These are phyloP conservation scores for Nematolebias whitei DNA, from an alignment of 2,113 vertebrate species.

Conservation along the genomic window DNA sequence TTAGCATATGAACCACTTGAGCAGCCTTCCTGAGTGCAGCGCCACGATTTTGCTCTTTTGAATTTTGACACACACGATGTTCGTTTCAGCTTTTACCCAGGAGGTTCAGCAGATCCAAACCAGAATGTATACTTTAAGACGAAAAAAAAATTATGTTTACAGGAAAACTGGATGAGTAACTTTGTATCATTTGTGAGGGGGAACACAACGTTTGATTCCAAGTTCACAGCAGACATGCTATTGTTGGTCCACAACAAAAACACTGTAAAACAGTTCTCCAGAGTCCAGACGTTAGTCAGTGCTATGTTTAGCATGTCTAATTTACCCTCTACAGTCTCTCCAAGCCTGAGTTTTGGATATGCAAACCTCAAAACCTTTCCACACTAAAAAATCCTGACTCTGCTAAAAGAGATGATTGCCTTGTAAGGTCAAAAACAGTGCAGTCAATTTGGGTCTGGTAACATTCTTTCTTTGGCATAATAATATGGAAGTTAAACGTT, in stretches of 20 bases:
- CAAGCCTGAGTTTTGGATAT: slow-evolving; percentile 11
- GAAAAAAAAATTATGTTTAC: neutral
- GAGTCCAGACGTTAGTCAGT: slow-evolving; percentile 23
- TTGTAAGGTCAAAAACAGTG: slow-evolving; percentile 57
- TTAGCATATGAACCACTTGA: slow-evolving; percentile 21
- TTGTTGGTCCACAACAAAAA: slow-evolving; percentile 29
- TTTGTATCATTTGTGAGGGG: slow-evolving; percentile 16
- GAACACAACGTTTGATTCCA: neutral
- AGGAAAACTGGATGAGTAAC: slow-evolving; percentile 1
- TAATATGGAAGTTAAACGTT: slow-evolving; percentile 36
- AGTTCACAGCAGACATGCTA: slow-evolving; percentile 5
- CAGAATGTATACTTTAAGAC: slow-evolving; percentile 2
- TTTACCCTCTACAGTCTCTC: slow-evolving; percentile 22
- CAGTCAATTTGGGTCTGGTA: slow-evolving; percentile 35
- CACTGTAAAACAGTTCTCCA: slow-evolving; percentile 6
- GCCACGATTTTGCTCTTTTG: slow-evolving; percentile 13
- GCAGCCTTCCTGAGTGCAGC: slow-evolving; percentile 9
- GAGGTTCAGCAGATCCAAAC: neutral
- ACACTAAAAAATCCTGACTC: slow-evolving; percentile 1
- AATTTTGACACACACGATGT: slow-evolving; percentile 9
- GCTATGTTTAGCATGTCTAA: slow-evolving; percentile 26
- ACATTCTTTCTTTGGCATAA: slow-evolving; percentile 52
- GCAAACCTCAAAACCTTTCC: slow-evolving; percentile 19
- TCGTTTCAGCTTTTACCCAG: neutral
- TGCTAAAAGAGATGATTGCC: slow-evolving; percentile 39